These are phyloP conservation scores for Sesia apiformis DNA, from an alignment of 2,888 invertebrate genomes.

Conservation along the genomic window DNA sequence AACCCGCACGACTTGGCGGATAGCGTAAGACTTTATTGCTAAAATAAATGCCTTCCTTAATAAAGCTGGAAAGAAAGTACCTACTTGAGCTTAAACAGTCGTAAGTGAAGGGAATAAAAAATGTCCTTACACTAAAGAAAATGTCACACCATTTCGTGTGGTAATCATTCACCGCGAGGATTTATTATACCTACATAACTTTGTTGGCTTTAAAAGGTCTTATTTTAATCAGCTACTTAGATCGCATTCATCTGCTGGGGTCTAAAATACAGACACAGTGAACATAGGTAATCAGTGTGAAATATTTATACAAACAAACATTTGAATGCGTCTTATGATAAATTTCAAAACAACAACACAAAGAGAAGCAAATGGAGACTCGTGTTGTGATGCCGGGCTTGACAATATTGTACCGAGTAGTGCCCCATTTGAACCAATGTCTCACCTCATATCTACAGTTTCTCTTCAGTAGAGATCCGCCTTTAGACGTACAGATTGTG, in stretches of 20 bases:
- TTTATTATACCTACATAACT: conserved; percentile 2
- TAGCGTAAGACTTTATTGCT: not conserved
- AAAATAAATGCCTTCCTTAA: not conserved
- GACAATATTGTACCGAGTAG: too few relatives aligned
- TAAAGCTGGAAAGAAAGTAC: not conserved
- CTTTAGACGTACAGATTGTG: too few relatives aligned
- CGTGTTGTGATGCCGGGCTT: too few relatives aligned
- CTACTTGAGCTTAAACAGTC: not conserved
- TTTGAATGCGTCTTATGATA: too few relatives aligned
- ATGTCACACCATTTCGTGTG: not conserved
- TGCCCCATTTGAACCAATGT: too few relatives aligned
- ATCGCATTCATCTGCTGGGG: not conserved
- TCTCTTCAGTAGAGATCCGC: too few relatives aligned
- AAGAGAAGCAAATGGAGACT: too few relatives aligned
- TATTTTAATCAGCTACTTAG: not conserved
- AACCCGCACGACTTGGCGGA: conserved; percentile 2
- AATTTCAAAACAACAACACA: too few relatives aligned
- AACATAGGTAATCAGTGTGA: too few relatives aligned
- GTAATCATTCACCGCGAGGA: conserved; percentile 5
- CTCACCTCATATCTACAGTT: too few relatives aligned
- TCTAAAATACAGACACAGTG: too few relatives aligned
- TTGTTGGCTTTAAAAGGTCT: not conserved
- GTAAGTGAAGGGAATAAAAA: not conserved
- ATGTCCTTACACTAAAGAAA: not conserved
- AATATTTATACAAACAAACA: too few relatives aligned